A percentile compares a stretch with the other conserved stretches of the same genome.
Conservation (phyloP, 2,113 vertebrate species). For the Heliornis fulica region DNA sequence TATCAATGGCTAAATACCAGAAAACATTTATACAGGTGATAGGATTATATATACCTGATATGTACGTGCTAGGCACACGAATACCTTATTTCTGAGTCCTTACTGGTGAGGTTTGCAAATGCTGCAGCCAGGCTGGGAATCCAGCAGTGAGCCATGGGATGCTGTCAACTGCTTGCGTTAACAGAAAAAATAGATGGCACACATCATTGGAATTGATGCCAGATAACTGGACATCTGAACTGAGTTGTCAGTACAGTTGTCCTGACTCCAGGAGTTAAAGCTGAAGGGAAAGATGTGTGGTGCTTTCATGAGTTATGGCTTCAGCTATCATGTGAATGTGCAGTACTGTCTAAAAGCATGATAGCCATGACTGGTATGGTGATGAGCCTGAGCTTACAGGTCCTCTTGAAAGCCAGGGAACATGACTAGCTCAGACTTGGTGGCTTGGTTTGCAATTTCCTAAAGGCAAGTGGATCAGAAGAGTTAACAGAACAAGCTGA, state of each 20-base stretch:
- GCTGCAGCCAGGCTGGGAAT: background rate
- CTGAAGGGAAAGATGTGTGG: background rate
- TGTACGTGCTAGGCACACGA: background rate
- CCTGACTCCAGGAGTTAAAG: background rate
- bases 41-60: background rate
- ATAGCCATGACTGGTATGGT: background rate
- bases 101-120: background rate
- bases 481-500: background rate
- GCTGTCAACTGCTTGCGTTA: background rate
- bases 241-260: background rate
- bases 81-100: background rate
- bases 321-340: fast-evolving
- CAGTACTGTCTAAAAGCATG: background rate
- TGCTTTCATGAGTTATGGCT: fast-evolving
- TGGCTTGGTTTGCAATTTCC: background rate
- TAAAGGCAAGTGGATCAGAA: background rate
- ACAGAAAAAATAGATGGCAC: background rate
- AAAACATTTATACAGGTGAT: background rate
- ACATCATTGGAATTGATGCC: background rate
- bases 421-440: background rate
- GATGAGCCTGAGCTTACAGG: background rate
- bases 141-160: background rate
- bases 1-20: background rate
- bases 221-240: background rate
- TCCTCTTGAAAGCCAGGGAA: background rate